phyloP scores from a whole-genome alignment of 2,797 vertebrate species.

The Pristis pectinata region DNA sequence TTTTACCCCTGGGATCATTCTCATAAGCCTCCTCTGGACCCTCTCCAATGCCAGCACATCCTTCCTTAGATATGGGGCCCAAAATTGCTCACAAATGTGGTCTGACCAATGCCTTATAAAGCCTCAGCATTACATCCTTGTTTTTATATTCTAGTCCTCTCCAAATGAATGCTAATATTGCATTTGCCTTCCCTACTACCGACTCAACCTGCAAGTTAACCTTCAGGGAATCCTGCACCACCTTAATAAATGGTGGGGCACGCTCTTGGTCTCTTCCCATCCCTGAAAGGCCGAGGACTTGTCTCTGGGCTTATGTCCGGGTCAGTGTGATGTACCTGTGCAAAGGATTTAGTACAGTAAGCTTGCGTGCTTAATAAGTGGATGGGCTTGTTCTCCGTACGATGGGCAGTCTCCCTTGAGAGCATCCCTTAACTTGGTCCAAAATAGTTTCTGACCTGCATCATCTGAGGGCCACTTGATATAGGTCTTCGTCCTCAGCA shows the following conservation, averaged over 20 bases:
- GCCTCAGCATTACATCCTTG: too few relatives aligned
- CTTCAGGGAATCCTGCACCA: too few relatives aligned
- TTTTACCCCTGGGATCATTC: too few relatives aligned
- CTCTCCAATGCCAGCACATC: too few relatives aligned
- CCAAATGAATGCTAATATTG: too few relatives aligned
- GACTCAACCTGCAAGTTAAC: too few relatives aligned
- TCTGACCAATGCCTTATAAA: too few relatives aligned
- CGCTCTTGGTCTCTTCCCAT: neutral
- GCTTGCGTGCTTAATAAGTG: neutral
- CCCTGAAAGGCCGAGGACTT: neutral
- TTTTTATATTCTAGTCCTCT: too few relatives aligned
- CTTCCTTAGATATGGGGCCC: too few relatives aligned
- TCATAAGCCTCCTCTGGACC: too few relatives aligned
- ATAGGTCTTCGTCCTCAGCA: conserved; percentile 14
- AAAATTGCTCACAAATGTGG: too few relatives aligned
- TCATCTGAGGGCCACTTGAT: conserved; percentile 12
- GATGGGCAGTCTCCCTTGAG: neutral
- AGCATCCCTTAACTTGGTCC: conserved; percentile 21
- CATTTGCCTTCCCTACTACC: too few relatives aligned
- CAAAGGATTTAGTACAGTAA: neutral
- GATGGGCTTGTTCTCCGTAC: neutral
- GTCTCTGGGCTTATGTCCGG: neutral
- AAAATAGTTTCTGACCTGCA: neutral
- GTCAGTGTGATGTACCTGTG: neutral
- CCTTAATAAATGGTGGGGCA: neutral